Conservation (phyloP, 2,888 invertebrate genomes). For the Perithous albicinctus region DNA sequence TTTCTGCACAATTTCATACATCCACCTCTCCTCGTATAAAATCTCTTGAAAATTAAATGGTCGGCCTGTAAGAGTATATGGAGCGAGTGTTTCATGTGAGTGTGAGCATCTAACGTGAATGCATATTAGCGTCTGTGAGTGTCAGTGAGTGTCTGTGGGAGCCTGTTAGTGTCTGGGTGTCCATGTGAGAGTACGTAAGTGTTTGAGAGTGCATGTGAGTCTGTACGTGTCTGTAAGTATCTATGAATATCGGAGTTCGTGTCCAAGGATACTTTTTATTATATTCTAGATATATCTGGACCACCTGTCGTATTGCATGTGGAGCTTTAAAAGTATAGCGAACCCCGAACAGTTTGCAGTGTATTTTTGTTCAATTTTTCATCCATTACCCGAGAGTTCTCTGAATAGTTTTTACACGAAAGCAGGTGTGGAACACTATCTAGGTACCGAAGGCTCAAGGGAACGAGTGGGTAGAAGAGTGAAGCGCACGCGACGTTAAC, state of each 20-base stretch:
- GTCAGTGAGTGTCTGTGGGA: too few relatives aligned
- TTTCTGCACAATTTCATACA: background rate
- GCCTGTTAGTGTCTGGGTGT: too few relatives aligned
- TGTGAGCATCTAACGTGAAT: too few relatives aligned
- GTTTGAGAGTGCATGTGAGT: too few relatives aligned
- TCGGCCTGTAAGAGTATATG: too few relatives aligned
- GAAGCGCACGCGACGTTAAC: conserved; percentile 54
- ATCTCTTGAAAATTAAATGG: too few relatives aligned
- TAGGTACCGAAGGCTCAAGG: background rate
- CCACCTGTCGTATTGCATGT: background rate
- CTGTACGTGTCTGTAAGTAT: too few relatives aligned
- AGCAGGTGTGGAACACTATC: conserved; percentile 35
- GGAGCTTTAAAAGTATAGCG: background rate
- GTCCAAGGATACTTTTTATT: too few relatives aligned
- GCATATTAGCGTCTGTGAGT: too few relatives aligned
- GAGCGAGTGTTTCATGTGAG: background rate
- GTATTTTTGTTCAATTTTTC: background rate
- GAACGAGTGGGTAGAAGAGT: conserved; percentile 5
- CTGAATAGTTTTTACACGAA: conserved; percentile 16
- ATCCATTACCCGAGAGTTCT: background rate
- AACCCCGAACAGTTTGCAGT: background rate
- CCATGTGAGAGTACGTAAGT: too few relatives aligned
- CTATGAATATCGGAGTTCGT: too few relatives aligned
- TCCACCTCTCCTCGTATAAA: background rate
- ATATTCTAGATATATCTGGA: too few relatives aligned